Evolutionary conservation across 2,113 vertebrate genomes (phyloP).

Genomic region (Microcebus lehilahytsara): DNA sequence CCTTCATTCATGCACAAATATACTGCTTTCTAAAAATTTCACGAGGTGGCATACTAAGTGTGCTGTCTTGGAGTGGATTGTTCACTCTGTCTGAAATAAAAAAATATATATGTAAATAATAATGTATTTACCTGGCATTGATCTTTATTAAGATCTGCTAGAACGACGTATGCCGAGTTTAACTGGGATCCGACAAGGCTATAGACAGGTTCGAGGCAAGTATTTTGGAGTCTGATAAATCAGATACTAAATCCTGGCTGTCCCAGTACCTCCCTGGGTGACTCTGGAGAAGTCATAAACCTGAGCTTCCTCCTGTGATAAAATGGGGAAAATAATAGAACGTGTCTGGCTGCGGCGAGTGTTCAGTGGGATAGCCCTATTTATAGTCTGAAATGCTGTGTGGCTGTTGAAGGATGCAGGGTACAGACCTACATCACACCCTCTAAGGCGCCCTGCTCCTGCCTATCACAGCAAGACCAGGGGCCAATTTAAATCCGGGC

Average conservation of each 20-base stretch:
- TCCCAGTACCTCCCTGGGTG: not conserved
- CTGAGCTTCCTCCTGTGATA: not conserved
- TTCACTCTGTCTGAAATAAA: not conserved
- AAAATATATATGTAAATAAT: not conserved
- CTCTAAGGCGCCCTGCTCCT: no score
- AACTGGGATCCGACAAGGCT: fast-evolving
- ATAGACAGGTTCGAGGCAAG: not conserved
- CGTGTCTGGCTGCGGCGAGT: not conserved
- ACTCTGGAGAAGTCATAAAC: not conserved
- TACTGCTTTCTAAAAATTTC: not conserved
- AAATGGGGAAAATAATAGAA: not conserved
- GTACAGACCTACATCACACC: not conserved
- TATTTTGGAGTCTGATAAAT: not conserved
- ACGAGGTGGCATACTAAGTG: not conserved
- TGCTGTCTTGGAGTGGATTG: not conserved
- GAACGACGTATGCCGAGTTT: not conserved
- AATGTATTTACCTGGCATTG: not conserved
- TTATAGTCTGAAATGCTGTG: not conserved
- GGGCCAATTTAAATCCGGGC: not conserved
- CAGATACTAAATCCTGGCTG: not conserved
- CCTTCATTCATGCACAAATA: not conserved
- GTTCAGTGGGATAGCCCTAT: not conserved
- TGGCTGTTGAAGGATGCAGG: not conserved
- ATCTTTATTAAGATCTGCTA: not conserved
- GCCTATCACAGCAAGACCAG: fast-evolving